phyloP scores from a whole-genome alignment of 2,888 invertebrate genomes.

The Philaethria dido region DNA sequence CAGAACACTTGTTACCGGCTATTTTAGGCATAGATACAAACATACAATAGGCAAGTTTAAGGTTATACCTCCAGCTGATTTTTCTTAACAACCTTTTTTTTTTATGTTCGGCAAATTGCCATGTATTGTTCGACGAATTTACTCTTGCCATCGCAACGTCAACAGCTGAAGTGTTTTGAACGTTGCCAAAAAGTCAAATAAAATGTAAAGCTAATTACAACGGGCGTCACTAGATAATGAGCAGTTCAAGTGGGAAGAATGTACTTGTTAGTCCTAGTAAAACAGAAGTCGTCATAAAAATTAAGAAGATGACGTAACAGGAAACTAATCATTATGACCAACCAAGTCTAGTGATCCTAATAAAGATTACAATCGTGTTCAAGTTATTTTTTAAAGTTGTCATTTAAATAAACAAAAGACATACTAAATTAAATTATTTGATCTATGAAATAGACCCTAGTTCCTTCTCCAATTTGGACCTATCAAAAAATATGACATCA shows the following conservation, averaged over 20 bases:
- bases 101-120: conserved; percentile 39
- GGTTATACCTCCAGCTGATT: conserved; percentile 57
- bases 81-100: conserved; percentile 27
- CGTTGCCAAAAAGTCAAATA: conserved; percentile 31
- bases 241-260: conserved; percentile 20
- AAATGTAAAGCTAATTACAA: conserved; percentile 24
- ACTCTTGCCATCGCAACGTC: conserved; percentile 17
- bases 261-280: neutral
- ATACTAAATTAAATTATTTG: neutral
- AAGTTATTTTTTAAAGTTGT: conserved; percentile 5
- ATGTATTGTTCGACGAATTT: conserved; percentile 29
- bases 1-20: conserved; percentile 53
- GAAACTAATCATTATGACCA: conserved; percentile 37
- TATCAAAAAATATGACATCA: neutral
- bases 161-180: conserved; percentile 22
- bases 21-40: conserved; percentile 49
- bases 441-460: neutral
- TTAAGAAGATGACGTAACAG: conserved; percentile 33
- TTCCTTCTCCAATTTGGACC: neutral
- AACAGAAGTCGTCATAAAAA: conserved; percentile 28
- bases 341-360: conserved; percentile 13
- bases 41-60: conserved; percentile 54
- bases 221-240: conserved; percentile 13
- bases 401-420: neutral
- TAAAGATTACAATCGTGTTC: conserved; percentile 3